A percentile compares a stretch with the other conserved stretches of the same genome.
phyloP scores from a whole-genome alignment of 2,888 invertebrate genomes.

The Cosmia pyralina region DNA sequence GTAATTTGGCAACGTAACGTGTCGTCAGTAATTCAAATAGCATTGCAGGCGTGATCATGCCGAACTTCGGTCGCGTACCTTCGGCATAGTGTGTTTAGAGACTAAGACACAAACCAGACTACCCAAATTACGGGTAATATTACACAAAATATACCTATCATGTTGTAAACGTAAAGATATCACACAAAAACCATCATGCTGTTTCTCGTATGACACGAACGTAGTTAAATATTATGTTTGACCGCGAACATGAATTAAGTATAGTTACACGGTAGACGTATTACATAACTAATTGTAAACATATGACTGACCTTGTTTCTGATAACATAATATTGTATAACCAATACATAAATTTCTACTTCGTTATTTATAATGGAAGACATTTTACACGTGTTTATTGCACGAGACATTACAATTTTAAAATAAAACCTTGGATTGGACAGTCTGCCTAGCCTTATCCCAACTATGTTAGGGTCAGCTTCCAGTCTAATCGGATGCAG shows the following conservation, averaged over 20 bases:
- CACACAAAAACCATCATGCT: not conserved
- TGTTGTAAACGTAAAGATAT: not conserved
- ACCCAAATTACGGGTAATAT: not conserved
- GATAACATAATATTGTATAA: not conserved
- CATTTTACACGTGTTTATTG: not conserved
- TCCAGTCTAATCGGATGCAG: not conserved
- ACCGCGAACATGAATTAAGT: constrained; percentile 17
- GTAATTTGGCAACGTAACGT: too few species aligned
- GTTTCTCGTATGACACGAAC: too few species aligned
- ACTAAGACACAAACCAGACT: constrained; percentile 2
- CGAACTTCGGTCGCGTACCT: too few species aligned
- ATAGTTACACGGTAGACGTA: constrained; percentile 8
- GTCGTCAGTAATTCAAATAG: too few species aligned
- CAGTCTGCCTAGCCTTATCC: not conserved
- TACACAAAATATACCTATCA: not conserved
- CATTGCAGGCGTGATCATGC: too few species aligned
- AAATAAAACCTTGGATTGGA: not conserved
- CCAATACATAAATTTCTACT: not conserved
- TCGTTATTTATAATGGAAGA: not conserved
- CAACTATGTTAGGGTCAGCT: too few species aligned
- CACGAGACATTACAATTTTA: not conserved
- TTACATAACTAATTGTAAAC: constrained; percentile 34
- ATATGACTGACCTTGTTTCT: constrained; percentile 25
- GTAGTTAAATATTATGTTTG: not conserved
- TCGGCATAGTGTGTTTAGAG: too few species aligned